Conservation (phyloP, 2,888 invertebrate genomes). For the Ophioninae sp. region DNA sequence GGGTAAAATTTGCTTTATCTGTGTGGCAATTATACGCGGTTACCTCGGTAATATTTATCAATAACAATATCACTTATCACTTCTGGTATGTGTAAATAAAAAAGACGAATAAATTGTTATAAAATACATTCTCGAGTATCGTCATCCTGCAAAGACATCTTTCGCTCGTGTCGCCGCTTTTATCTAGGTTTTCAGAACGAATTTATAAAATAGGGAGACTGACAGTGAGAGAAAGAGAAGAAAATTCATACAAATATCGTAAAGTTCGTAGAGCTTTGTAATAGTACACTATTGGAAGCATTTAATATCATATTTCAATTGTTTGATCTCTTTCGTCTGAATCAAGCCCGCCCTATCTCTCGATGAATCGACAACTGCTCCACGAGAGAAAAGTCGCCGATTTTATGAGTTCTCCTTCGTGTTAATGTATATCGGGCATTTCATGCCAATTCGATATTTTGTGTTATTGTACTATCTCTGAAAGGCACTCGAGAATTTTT, state of each 20-base stretch:
- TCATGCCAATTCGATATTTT: no score
- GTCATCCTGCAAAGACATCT: constrained; percentile 69
- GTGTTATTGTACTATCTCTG: no score
- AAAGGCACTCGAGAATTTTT: no score
- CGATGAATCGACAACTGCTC: constrained; percentile 61
- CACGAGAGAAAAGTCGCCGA: constrained; percentile 58
- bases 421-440: no score
- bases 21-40: constrained; percentile 65
- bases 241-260: constrained; percentile 76
- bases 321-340: constrained; percentile 48
- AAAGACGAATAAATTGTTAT: constrained; percentile 81
- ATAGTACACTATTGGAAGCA: constrained; percentile 80
- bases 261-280: constrained; percentile 67
- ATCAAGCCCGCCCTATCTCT: constrained; percentile 58
- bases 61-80: constrained; percentile 81
- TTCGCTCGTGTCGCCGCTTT: constrained; percentile 48
- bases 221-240: neutral
- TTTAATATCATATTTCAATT: constrained; percentile 77
- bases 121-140: constrained; percentile 81
- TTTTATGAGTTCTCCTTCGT: constrained; percentile 25
- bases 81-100: constrained; percentile 80
- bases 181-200: constrained; percentile 69
- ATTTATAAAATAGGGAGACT: constrained; percentile 63
- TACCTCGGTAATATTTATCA: constrained; percentile 68
- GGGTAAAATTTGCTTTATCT: constrained; percentile 39